Conservation (phyloP, 2,888 invertebrate species). For the Pinctada fucata region DNA sequence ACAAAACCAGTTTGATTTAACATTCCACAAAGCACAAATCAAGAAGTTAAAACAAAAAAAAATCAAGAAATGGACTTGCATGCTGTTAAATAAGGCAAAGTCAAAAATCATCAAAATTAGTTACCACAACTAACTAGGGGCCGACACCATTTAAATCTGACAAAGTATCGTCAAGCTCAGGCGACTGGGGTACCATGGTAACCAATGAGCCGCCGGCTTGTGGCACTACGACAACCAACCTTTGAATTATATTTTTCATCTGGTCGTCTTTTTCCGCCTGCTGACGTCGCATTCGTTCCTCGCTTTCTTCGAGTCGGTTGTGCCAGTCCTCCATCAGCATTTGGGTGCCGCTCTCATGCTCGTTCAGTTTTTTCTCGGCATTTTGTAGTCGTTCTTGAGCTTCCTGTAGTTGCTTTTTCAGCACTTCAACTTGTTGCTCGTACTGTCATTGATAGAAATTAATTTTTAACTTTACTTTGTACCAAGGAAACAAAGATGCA, state of each 20-base stretch:
- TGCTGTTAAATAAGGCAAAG: slow-evolving; percentile 5
- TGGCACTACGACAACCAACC: slow-evolving; percentile 60
- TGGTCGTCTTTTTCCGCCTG: slow-evolving; percentile 77
- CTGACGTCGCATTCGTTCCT: slow-evolving; percentile 74
- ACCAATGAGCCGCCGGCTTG: slow-evolving; percentile 36
- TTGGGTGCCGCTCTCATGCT: slow-evolving; percentile 66
- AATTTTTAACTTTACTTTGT: background rate
- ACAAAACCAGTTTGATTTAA: background rate
- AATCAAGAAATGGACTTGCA: background rate
- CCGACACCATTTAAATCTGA: slow-evolving; percentile 17
- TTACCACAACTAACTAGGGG: slow-evolving; percentile 30
- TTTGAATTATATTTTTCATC: slow-evolving; percentile 77
- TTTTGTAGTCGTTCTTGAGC: slow-evolving; percentile 66
- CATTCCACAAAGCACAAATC: background rate
- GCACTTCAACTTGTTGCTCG: slow-evolving; percentile 88
- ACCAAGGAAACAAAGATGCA: background rate
- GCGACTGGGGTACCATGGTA: slow-evolving; percentile 14
- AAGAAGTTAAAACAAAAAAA: background rate
- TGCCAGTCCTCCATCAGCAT: slow-evolving; percentile 74
- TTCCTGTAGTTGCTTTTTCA: slow-evolving; percentile 85
- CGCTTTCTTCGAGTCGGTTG: slow-evolving; percentile 71
- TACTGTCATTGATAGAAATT: slow-evolving; percentile 79
- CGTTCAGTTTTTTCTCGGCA: slow-evolving; percentile 63
- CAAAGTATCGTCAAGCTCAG: slow-evolving; percentile 13
- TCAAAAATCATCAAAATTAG: slow-evolving; percentile 9